Evolutionary conservation across 2,797 vertebrate species (phyloP).

Genomic region (Pelodytes ibericus): DNA sequence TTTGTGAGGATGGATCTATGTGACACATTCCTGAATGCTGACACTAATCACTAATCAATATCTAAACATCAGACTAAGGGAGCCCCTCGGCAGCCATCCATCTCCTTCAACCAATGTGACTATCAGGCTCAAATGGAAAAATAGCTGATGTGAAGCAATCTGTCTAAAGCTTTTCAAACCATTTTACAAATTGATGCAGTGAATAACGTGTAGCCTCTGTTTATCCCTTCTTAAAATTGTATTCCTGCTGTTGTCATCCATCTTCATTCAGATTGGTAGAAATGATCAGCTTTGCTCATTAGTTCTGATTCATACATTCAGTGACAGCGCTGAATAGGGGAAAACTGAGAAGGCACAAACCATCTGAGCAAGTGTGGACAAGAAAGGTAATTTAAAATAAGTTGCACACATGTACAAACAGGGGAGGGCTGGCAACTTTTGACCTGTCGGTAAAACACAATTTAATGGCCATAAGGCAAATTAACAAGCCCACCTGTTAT

Average conservation of each 20-base stretch:
- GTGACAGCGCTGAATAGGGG: not conserved
- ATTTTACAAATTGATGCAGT: conserved; percentile 73
- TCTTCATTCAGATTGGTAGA: conserved; percentile 71
- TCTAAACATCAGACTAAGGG: conserved; percentile 58
- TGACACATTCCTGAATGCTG: not conserved
- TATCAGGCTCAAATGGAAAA: conserved; percentile 67
- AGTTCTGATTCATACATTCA: conserved; percentile 14
- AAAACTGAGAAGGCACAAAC: not conserved
- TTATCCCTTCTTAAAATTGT: conserved; percentile 76
- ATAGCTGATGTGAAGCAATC: conserved; percentile 69
- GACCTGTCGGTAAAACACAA: no score
- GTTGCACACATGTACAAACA: no score
- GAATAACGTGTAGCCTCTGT: conserved; percentile 77
- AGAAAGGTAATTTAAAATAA: no score
- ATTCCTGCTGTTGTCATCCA: conserved; percentile 72
- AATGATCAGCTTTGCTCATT: conserved; percentile 58
- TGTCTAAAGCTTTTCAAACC: conserved; percentile 71
- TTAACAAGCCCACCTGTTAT: no score
- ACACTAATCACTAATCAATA: conserved; percentile 61
- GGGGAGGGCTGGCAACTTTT: no score
- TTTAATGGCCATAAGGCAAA: no score
- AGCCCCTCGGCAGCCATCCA: conserved; percentile 60
- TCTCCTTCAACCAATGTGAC: conserved; percentile 65
- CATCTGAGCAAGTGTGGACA: not conserved
- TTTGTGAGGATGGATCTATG: conserved; percentile 25